Conservation (phyloP, 2,888 invertebrate species). For the Zaprionus bogoriensis region DNA sequence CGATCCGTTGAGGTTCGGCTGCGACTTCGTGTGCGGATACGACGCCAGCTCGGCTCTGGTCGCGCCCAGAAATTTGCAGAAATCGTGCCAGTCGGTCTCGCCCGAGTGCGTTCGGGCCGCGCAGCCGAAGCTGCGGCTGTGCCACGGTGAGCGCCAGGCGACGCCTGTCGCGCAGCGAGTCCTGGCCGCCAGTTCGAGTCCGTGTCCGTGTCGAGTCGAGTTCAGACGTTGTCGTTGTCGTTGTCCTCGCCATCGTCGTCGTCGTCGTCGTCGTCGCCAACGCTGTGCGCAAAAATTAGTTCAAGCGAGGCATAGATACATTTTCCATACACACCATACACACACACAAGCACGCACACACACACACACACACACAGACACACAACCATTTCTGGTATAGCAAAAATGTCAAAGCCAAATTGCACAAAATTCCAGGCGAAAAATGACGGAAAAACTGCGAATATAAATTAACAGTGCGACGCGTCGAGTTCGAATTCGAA, state of each 20-base stretch:
- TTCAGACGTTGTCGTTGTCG: constrained; percentile 69
- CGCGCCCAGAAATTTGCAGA: constrained; percentile 43
- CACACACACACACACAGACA: neutral
- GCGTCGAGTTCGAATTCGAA: no score
- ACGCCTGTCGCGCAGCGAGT: constrained; percentile 23
- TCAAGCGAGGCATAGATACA: constrained; percentile 69
- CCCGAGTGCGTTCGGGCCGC: constrained; percentile 32
- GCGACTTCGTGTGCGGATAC: no score
- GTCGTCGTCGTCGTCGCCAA: constrained; percentile 57
- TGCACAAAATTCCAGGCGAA: neutral
- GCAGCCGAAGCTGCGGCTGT: neutral
- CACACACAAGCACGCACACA: constrained; percentile 13
- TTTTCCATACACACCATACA: constrained; percentile 56
- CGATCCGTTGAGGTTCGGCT: no score
- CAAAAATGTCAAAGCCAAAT: neutral
- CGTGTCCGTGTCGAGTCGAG: constrained; percentile 75
- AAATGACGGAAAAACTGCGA: neutral
- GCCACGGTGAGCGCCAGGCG: constrained; percentile 35
- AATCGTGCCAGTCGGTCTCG: constrained; percentile 78
- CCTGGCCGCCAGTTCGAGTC: constrained; percentile 43
- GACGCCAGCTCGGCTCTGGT: constrained; percentile 22
- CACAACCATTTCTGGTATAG: constrained; percentile 9
- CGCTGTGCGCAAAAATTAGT: constrained; percentile 67
- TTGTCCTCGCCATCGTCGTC: no score
- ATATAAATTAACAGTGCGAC: no score